Percentiles rank a stretch among this genome's conserved stretches.
phyloP scores from a whole-genome alignment of 2,797 vertebrate genomes.

The Pantherophis alleghaniensis region DNA sequence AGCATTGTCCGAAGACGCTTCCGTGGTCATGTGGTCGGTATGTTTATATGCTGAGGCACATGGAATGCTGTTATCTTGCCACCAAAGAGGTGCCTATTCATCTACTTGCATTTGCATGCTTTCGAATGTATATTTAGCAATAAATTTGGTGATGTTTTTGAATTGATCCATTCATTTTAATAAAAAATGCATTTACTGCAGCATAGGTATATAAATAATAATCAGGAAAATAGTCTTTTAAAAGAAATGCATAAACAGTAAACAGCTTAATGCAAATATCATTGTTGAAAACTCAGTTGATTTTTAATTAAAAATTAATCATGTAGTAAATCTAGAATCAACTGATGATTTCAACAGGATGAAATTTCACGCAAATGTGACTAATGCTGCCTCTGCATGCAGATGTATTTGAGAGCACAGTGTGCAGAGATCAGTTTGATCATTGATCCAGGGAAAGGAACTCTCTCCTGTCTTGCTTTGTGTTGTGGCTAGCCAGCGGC shows the following conservation, averaged over 20 bases:
- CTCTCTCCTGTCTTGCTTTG: not conserved
- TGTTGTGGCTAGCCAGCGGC: too few relatives aligned
- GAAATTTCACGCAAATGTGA: not conserved
- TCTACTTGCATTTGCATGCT: not conserved
- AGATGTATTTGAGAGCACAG: not conserved
- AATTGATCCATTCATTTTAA: not conserved
- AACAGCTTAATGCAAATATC: not conserved
- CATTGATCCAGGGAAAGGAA: not conserved
- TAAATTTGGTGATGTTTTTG: not conserved
- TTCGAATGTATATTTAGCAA: not conserved
- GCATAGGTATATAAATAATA: not conserved
- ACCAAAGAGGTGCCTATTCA: not conserved
- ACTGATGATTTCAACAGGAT: not conserved
- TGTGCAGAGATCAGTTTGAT: not conserved
- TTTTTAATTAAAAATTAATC: not conserved
- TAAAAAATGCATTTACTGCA: not conserved
- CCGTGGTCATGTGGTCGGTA: not conserved
- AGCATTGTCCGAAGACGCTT: not conserved
- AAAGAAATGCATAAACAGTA: not conserved
- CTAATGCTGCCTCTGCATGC: not conserved
- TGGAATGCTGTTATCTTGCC: not conserved
- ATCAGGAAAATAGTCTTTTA: not conserved
- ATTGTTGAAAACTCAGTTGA: not conserved
- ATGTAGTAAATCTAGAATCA: not conserved
- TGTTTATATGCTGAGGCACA: not conserved